Conservation (phyloP, 2,113 vertebrate species). For the Bungarus multicinctus region DNA sequence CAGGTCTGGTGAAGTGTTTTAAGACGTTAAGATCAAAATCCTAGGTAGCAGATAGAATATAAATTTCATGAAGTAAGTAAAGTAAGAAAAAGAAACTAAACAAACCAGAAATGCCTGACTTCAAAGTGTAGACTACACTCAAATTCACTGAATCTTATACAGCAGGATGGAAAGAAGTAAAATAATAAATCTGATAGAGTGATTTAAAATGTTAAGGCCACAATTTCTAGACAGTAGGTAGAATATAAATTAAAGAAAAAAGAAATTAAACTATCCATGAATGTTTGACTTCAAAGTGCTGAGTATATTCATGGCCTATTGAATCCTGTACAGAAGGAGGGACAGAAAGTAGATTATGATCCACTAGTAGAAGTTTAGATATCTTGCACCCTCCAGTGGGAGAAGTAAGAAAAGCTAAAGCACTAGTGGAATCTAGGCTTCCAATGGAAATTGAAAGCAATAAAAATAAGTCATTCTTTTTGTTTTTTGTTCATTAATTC, state of each 20-base stretch:
- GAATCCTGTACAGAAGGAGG: not conserved
- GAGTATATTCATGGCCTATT: not conserved
- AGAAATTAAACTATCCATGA: not conserved
- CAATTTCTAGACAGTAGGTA: not conserved
- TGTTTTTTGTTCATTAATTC: not conserved
- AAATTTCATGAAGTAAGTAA: not conserved
- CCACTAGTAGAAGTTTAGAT: not conserved
- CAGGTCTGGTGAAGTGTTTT: not conserved
- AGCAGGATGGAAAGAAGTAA: not conserved
- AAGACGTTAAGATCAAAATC: not conserved
- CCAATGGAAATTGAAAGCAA: not conserved
- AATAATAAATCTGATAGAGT: not conserved
- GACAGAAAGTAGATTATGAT: not conserved
- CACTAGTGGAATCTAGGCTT: not conserved
- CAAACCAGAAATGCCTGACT: not conserved
- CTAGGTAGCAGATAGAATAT: not conserved
- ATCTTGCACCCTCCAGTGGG: not conserved
- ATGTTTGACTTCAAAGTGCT: not conserved
- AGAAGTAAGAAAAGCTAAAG: not conserved
- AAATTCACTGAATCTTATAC: not conserved
- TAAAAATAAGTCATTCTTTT: not conserved
- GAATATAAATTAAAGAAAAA: not conserved
- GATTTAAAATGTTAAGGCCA: not conserved
- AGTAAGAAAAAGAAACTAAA: not conserved
- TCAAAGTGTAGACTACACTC: not conserved